Evolutionary conservation across 2,888 invertebrate species (phyloP).

Genomic region (Crematogaster levior): DNA sequence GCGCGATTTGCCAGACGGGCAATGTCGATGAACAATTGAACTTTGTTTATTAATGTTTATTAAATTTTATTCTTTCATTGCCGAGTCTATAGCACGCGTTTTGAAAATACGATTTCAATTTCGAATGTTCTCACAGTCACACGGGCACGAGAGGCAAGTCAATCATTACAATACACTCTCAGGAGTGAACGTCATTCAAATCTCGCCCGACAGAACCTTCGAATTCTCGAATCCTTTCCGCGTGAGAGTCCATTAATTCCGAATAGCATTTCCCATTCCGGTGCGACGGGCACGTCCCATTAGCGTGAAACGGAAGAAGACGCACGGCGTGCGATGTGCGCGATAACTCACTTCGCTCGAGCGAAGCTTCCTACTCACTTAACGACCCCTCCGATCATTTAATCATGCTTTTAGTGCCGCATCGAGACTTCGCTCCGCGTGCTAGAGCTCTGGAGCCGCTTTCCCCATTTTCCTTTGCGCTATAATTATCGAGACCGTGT

Average conservation of each 20-base stretch:
- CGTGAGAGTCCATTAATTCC: slow-evolving; percentile 22
- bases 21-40: too few species aligned
- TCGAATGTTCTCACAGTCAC: background rate
- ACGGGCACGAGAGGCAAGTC: background rate
- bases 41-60: too few species aligned
- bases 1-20: too few species aligned
- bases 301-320: slow-evolving; percentile 39
- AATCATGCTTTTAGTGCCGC: slow-evolving; percentile 43
- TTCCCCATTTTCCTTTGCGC: slow-evolving; percentile 45
- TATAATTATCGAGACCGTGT: slow-evolving; percentile 49
- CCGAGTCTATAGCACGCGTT: background rate
- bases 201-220: background rate
- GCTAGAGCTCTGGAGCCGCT: slow-evolving; percentile 18
- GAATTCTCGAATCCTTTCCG: background rate
- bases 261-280: slow-evolving; percentile 22
- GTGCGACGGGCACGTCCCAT: slow-evolving; percentile 9
- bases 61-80: background rate
- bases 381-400: slow-evolving; percentile 42
- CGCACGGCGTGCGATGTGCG: background rate
- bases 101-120: background rate
- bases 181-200: background rate
- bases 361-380: slow-evolving; percentile 43
- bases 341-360: slow-evolving; percentile 37
- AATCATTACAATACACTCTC: background rate
- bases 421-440: slow-evolving; percentile 9